These are phyloP conservation scores for Cryptotermes secundus DNA, from an alignment of 1,140 invertebrate species.

Conservation along the genomic window DNA sequence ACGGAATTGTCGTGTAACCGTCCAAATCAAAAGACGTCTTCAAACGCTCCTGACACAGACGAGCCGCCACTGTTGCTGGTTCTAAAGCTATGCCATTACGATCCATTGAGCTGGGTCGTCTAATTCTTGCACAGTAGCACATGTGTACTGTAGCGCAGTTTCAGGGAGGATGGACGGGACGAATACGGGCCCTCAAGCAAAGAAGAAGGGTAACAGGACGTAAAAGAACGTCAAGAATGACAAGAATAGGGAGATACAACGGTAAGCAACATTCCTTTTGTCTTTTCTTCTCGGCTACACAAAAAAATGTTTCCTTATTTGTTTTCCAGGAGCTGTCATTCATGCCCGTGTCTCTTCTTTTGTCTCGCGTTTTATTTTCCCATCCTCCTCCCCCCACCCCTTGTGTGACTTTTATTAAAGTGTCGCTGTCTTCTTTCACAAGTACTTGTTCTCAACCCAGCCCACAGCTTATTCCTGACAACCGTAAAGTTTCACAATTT, in stretches of 20 bases:
- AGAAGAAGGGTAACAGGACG: not conserved
- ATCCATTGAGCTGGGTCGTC: not conserved
- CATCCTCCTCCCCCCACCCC: not conserved
- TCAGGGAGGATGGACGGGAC: not conserved
- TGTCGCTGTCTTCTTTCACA: not conserved
- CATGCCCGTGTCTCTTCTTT: not conserved
- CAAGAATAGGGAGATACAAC: not conserved
- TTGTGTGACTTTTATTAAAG: conserved; percentile 20
- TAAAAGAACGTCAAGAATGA: not conserved
- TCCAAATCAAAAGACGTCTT: too few relatives aligned
- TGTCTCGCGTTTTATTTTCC: not conserved
- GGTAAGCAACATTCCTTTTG: not conserved
- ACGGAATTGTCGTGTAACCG: too few relatives aligned
- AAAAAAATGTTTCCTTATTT: conserved; percentile 15
- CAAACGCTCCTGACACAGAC: not conserved
- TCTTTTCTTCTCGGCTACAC: not conserved
- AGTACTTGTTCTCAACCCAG: not conserved
- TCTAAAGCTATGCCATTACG: not conserved
- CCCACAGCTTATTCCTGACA: not conserved
- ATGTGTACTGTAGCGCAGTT: not conserved
- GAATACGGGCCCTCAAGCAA: not conserved
- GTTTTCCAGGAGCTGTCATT: not conserved
- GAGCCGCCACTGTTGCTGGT: not conserved
- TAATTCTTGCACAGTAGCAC: not conserved
- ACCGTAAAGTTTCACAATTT: not conserved